These are phyloP conservation scores for Paralichthys olivaceus DNA, from an alignment of 2,113 vertebrate genomes.

Conservation along the genomic window DNA sequence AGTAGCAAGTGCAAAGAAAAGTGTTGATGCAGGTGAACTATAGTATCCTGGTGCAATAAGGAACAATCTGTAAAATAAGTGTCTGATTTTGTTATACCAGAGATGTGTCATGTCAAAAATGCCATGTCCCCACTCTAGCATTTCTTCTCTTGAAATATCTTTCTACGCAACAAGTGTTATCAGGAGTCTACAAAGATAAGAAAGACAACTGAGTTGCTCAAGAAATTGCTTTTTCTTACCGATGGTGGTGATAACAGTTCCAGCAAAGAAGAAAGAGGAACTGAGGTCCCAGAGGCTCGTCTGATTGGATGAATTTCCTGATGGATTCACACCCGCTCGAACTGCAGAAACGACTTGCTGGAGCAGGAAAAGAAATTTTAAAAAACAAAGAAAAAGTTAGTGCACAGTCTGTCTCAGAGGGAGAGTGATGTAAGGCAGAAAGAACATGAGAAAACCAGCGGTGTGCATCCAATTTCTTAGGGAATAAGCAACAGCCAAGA, in stretches of 20 bases:
- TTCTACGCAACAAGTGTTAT: not conserved
- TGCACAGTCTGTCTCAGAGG: not conserved
- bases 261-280: slow-evolving; percentile 99
- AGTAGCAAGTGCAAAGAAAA: too few relatives aligned
- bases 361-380: slow-evolving; percentile 10
- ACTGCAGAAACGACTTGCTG: slow-evolving; percentile 97
- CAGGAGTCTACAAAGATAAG: not conserved
- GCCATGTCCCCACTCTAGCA: too few relatives aligned
- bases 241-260: slow-evolving; percentile 99
- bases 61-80: too few relatives aligned
- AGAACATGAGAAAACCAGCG: not conserved
- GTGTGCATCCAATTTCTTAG: slow-evolving; percentile 5
- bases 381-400: slow-evolving; percentile 1
- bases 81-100: too few relatives aligned
- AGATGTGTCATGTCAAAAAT: too few relatives aligned
- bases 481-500: slow-evolving; percentile 12
- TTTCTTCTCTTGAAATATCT: too few relatives aligned
- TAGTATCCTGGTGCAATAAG: too few relatives aligned
- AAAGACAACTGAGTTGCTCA: not conserved
- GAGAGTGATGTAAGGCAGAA: slow-evolving; percentile 9
- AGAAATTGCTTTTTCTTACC: slow-evolving; percentile 83
- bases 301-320: slow-evolving; percentile 92
- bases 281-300: slow-evolving; percentile 98
- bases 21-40: too few relatives aligned
- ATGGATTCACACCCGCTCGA: slow-evolving; percentile 94